Base-by-base conservation (phyloP, 2,888 invertebrate genomes). In the Acleris literana region DNA sequence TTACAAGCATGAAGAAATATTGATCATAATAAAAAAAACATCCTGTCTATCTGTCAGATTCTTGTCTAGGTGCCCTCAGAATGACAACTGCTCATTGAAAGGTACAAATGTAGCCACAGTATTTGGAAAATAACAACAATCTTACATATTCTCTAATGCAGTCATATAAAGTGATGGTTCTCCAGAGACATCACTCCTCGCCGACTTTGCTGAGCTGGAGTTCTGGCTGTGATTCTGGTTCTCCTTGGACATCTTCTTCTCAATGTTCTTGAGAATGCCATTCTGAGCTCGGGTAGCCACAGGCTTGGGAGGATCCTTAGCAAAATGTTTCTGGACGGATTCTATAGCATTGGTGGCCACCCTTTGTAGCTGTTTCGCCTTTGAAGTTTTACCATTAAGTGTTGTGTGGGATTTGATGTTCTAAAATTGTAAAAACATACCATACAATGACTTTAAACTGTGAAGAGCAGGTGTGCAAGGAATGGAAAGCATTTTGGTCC, bases 151-250 rank as follows among this genome's bases (percentile, higher is more conserved):
- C 80, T 97, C 97, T 74, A 96, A 87, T 5, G 97, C 96, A 68
- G 96, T 95, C 80, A 95, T 93, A 76, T 97, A 97, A 44, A 97
- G 86, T 22, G 96, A 96, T 51, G 96, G 96, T 74, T 96, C 96
- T 76, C 95, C 95, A 70, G 96, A 95, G 60, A 95, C 94, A 87
- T 95, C 95, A 78, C 95, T 95, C 66, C 92, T 87, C 0, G 87
- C 87, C 9, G 93, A 93, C 44, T 93, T 88, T 0, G 79, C 76
- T 33, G 92, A 92, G 44, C 65, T 70, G 39, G 91, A 91, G 57
- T 75, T 82, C 39, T 84, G 80, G 68, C 87, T 90, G 62, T 85
- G 83, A 51, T 87, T 91, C 70, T 88, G 88, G 6, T 77, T 70
- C 66, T 86, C 85, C 56, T 84, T 83, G 57, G 83, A 83, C 69